phyloP scores from a whole-genome alignment of 2,888 invertebrate genomes.

The Noctua comes region DNA sequence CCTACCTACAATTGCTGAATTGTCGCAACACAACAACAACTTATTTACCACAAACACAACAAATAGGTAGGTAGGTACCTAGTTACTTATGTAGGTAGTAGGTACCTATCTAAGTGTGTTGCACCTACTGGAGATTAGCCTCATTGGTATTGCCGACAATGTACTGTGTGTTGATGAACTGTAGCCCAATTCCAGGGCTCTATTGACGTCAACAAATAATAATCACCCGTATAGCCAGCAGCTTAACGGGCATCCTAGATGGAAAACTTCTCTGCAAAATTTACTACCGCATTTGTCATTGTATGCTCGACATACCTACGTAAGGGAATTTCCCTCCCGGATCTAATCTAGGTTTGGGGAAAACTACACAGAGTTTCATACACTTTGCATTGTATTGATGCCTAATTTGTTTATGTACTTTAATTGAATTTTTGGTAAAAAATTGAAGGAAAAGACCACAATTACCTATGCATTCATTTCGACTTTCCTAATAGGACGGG shows the following conservation, averaged over 20 bases:
- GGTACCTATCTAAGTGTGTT: not conserved
- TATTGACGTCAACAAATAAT: slow-evolving; percentile 76
- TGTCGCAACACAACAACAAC: slow-evolving; percentile 29
- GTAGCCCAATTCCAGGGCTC: slow-evolving; percentile 72
- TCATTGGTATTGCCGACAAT: slow-evolving; percentile 29
- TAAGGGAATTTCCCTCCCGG: slow-evolving; percentile 44
- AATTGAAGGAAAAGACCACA: not conserved
- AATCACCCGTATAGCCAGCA: slow-evolving; percentile 75
- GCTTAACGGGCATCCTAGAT: slow-evolving; percentile 55
- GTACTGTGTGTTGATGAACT: slow-evolving; percentile 72
- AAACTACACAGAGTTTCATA: slow-evolving; percentile 29
- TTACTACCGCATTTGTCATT: slow-evolving; percentile 69
- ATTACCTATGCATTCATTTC: not conserved
- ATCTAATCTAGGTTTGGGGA: slow-evolving; percentile 54
- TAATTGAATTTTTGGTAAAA: not conserved
- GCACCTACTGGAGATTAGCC: slow-evolving; percentile 50
- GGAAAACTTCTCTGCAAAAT: slow-evolving; percentile 61
- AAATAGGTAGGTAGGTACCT: not conserved
- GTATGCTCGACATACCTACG: slow-evolving; percentile 36
- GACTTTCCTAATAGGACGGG: not conserved
- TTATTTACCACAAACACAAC: slow-evolving; percentile 24
- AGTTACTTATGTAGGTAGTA: not conserved
- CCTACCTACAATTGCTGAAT: slow-evolving; percentile 1
- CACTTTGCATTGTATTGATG: not conserved
- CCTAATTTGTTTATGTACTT: not conserved